A percentile compares a stretch with the other conserved stretches of the same genome.
These are phyloP conservation scores for Orussus abietinus DNA, from an alignment of 1,140 invertebrate species.

Conservation along the genomic window DNA sequence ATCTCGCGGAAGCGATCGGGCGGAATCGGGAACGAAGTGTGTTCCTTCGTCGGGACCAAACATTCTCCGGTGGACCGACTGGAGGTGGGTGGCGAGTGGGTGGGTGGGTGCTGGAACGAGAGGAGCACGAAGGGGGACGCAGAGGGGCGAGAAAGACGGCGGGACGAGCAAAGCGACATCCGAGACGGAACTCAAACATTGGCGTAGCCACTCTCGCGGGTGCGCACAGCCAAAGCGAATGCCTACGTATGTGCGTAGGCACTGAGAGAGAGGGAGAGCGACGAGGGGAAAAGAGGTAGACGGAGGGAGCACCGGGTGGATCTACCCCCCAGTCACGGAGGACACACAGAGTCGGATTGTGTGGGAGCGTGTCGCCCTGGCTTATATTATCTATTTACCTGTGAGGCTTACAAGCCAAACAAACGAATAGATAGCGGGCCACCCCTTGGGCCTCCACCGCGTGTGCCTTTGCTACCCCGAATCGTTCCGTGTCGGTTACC, in stretches of 20 bases:
- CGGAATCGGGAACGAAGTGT: no score
- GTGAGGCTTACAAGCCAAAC: conserved; percentile 37
- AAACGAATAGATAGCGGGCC: conserved; percentile 31
- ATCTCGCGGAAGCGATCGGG: no score
- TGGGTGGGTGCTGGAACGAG: conserved; percentile 4
- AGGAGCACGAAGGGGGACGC: background rate
- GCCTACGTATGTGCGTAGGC: background rate
- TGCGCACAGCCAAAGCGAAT: conserved; percentile 5
- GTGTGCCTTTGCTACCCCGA: no score
- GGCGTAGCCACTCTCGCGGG: conserved; percentile 22
- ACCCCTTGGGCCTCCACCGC: background rate
- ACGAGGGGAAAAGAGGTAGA: conserved; percentile 23
- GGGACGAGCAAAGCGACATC: conserved; percentile 30
- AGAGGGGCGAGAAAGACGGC: conserved; percentile 14
- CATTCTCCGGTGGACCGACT: conserved; percentile 18
- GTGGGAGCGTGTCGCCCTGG: conserved; percentile 14
- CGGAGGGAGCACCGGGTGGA: no score
- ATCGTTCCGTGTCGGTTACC: no score
- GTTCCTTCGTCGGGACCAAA: conserved; percentile 27
- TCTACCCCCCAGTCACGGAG: no score
- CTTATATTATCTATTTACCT: conserved; percentile 42
- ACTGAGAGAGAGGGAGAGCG: background rate
- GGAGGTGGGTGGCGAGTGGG: conserved; percentile 12
- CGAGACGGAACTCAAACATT: conserved; percentile 41
- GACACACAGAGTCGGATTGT: conserved; percentile 34